Base-by-base conservation (phyloP, 2,888 invertebrate genomes). In the Pammene aurita region DNA sequence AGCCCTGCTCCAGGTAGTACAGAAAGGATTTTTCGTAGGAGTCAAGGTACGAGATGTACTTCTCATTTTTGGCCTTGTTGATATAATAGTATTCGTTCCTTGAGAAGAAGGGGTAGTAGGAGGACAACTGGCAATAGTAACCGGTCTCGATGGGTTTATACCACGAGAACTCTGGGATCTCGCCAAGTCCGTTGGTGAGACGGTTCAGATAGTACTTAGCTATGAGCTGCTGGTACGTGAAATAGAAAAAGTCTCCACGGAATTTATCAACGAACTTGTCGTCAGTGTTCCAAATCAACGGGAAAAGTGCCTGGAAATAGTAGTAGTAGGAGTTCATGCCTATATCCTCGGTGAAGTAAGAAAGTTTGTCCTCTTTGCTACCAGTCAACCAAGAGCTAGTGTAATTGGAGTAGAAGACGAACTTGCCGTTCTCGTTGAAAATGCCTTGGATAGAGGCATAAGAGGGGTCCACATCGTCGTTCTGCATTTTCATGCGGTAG, bases 201-300 rank as follows among this genome's bases (percentile, higher is more conserved):
- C 96, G 94, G 79, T 96, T 96, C 78, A 95, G 84, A 78, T 94
- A 94, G 90, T 95, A 96, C 78, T 95, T 95, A 71, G 95, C 94
- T 77, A 95, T 80, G 11, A 96, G 78, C 83, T 96, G 95, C 78
- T 95, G 94, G 80, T 95, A 94, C 80, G 93, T 90, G 89, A 93
- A 94, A 82, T 94, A 94, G 90, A 94, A 95, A 46, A 93, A 82
- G 84, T 95, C 95, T 70, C 95, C 96, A 72, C 94, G 94, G 78
- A 95, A 85, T 11, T 44, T 6, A 0, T 58, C 26, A 26, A 42
- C 10, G 10, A 42, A 13, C 26, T 2, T 58, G 9, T 42, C 5
- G 14, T 26, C 26, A 10, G 7, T 42, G n/a, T 44, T 26, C 57
- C 57, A 58, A 42, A 42, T 44, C 26, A 44, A 58, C 6, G 57